Base-by-base conservation (phyloP, 2,888 invertebrate genomes). In the Nowickia ferox region DNA sequence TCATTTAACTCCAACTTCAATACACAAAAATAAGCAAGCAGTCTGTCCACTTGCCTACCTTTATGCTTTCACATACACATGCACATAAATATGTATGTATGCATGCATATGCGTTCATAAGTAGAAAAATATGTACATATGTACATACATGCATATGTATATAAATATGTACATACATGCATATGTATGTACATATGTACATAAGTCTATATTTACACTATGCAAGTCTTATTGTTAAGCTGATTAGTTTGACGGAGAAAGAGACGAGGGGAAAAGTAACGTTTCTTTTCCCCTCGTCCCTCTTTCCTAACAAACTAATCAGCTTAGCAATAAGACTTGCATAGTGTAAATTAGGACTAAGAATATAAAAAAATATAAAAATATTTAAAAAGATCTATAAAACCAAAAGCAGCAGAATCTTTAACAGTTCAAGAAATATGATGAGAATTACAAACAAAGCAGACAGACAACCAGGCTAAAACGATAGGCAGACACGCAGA, bases 1-100 rank as follows among this genome's bases (percentile, higher is more conserved):
- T 86, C 51, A 66, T 76, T 79, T 71, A 76, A 86, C 57, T 83
- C 55, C 75, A 69, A 66, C 83, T 75, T 71, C 66, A 82, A 71
- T 9, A 44, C 10, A 57, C n/a, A 53, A 74, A 55, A 57, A 40
- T 17, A 48, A 42, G 15, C 53, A 68, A 66, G 61, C 9, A 38
- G 68, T 82, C 71, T 77, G 71, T 71, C 48, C 51, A 57, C 57
- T 40, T 75, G 55, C 48, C 75, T 81, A 38, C 59, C 59, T 38
- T 30, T 51, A n/a, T 44, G 59, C 10, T 40, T 1, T 22, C 44
- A 57, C 30, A 48, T 15, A 48, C 22, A 72, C 46, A 19, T 22
- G n/a, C n/a, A 13, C 40, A 9, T 15, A 59, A 10, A 19, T 13
- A 44, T 30, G 48, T 13, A 42, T 48, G 48, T 48, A 48, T n/a